Conservation (phyloP, 1,140 invertebrate species). For the Drosophila busckii region DNA sequence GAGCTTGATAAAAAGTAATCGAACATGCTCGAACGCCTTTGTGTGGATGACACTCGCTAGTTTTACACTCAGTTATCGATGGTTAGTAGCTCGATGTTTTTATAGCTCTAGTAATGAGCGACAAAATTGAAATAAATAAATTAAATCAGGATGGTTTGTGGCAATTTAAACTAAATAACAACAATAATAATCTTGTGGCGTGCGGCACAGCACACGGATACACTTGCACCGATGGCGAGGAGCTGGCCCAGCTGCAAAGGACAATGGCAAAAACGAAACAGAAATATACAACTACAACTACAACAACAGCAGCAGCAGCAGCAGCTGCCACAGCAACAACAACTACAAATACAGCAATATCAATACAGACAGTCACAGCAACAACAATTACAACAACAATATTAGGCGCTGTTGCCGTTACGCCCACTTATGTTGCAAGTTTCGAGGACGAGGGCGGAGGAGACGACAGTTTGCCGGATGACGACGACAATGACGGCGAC, state of each 20-base stretch:
- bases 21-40: no score
- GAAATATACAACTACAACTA: slow-evolving; percentile 52
- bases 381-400: slow-evolving; percentile 9
- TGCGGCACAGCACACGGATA: slow-evolving; percentile 33
- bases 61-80: no score
- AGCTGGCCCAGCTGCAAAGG: slow-evolving; percentile 24
- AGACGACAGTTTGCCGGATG: slow-evolving; percentile 8
- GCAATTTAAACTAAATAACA: slow-evolving; percentile 58
- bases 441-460: slow-evolving; percentile 39
- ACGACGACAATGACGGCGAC: slow-evolving; percentile 10
- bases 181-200: slow-evolving; percentile 56
- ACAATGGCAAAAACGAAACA: slow-evolving; percentile 59
- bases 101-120: no score
- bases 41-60: no score
- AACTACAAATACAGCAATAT: slow-evolving; percentile 13
- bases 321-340: slow-evolving; percentile 4
- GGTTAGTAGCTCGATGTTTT: no score
- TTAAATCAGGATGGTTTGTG: slow-evolving; percentile 47
- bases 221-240: slow-evolving; percentile 40
- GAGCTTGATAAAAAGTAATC: no score
- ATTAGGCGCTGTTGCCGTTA: slow-evolving; percentile 21
- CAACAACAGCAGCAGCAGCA: slow-evolving; percentile 13
- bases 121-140: slow-evolving; percentile 56
- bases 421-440: slow-evolving; percentile 36
- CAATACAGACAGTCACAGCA: slow-evolving; percentile 9